phyloP scores from a whole-genome alignment of 1,140 invertebrate genomes.

The Plutomurus gul region DNA sequence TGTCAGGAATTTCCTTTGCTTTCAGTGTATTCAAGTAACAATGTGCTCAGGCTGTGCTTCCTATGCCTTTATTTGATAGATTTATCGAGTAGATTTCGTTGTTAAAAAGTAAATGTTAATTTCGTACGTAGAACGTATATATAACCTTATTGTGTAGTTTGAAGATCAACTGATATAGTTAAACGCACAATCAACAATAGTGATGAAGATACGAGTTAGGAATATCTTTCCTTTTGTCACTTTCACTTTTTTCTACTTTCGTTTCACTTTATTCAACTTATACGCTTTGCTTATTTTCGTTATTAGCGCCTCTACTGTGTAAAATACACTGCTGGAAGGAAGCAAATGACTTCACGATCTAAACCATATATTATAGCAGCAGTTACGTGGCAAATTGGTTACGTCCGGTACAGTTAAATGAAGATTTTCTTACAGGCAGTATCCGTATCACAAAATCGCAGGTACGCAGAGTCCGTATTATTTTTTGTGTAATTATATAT shows the following conservation, averaged over 20 bases:
- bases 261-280: slow-evolving; percentile 11
- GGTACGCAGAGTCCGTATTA: neutral
- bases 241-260: slow-evolving; percentile 21
- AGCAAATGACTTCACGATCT: neutral
- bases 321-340: neutral
- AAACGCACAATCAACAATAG: neutral
- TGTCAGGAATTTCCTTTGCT: no score
- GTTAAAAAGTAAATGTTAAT: no score
- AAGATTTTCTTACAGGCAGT: neutral
- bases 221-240: slow-evolving; percentile 20
- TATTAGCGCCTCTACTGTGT: neutral
- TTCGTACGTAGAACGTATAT: no score
- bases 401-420: neutral
- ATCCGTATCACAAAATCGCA: slow-evolving; percentile 15
- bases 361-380: no score
- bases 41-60: no score
- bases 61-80: no score
- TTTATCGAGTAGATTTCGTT: no score
- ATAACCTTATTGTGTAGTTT: no score
- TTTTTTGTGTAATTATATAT: neutral
- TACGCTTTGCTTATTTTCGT: neutral
- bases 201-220: no score
- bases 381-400: neutral
- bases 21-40: no score
- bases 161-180: neutral